Base-by-base conservation (phyloP, 2,888 invertebrate species). In the Mimumesa dahlbomi region DNA sequence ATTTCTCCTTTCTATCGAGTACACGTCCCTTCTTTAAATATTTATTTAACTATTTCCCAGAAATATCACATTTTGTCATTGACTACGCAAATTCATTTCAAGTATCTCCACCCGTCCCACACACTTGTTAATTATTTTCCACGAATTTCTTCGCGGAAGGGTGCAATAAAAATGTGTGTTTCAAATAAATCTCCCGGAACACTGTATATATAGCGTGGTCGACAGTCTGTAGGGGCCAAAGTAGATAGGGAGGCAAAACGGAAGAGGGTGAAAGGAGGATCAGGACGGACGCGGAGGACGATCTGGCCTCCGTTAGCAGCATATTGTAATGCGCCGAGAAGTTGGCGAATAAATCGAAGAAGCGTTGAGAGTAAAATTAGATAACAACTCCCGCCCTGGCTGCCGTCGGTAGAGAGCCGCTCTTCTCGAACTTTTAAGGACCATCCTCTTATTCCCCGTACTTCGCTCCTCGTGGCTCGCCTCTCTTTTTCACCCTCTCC, bases 301-400 rank as follows among this genome's bases (percentile, higher is more conserved):
- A 85, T 85, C 79, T 80, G 75, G 75, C 71, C 81, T 79, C 84
- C 82, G 85, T 84, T 84, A 85, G 85, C 81, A 85, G 89, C 89
- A 89, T 89, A 89, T 89, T 89, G 89, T 89, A 89, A 89, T 88
- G 88, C 87, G 86, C 83, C 86, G 85, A 86, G 84, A 89, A 89
- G 88, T 89, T 89, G 84, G 88, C 85, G 88, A 88, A 89, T 89
- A 89, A 89, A 89, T 89, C 89, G 89, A 89, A 89, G 87, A 88
- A 89, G 89, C 88, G 89, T 88, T 89, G 88, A 88, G 88, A 89
- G 89, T 89, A 88, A 89, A 89, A 89, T 89, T 89, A 89, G 89
- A 89, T 89, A 89, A 89, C 89, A 89, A 88, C 88, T 88, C 87
- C 84, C 80, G 82, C 81, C 79, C 75, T 85, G 81, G 83, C 83